phyloP scores from a whole-genome alignment of 2,113 vertebrate genomes.

The Irena cyanogastra region DNA sequence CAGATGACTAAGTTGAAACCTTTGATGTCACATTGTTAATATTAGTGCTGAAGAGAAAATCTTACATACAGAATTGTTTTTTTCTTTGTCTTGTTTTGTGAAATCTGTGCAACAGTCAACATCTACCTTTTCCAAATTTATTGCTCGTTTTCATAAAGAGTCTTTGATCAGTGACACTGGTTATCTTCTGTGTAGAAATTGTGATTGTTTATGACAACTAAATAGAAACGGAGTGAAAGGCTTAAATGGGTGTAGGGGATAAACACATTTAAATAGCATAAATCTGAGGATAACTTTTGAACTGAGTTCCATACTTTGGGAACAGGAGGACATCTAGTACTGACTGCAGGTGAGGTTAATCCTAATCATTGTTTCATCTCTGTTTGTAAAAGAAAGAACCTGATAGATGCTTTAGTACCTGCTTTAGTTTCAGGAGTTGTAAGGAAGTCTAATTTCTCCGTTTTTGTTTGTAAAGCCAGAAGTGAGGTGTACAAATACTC shows the following conservation, averaged over 20 bases:
- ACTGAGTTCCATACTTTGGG: not conserved
- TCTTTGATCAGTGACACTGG: not conserved
- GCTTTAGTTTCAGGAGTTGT: not conserved
- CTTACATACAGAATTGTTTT: not conserved
- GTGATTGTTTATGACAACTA: not conserved
- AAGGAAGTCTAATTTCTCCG: not conserved
- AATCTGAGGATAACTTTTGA: not conserved
- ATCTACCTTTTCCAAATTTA: not conserved
- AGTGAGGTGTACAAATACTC: not conserved
- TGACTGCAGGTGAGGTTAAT: not conserved
- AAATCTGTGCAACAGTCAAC: not conserved
- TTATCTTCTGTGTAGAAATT: not conserved
- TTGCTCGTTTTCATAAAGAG: not conserved
- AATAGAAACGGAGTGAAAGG: not conserved
- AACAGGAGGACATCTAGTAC: not conserved
- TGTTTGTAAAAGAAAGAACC: not conserved
- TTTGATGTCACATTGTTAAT: not conserved
- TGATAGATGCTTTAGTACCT: not conserved
- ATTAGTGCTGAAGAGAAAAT: not conserved
- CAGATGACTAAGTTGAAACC: not conserved
- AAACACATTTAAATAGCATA: not conserved
- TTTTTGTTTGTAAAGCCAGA: not conserved
- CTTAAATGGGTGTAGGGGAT: not conserved
- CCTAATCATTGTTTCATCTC: fast-evolving
- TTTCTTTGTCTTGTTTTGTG: not conserved